A percentile compares a stretch with the other conserved stretches of the same genome.
Conservation (phyloP, 2,797 vertebrate species). For the Chiloscyllium punctatum region DNA sequence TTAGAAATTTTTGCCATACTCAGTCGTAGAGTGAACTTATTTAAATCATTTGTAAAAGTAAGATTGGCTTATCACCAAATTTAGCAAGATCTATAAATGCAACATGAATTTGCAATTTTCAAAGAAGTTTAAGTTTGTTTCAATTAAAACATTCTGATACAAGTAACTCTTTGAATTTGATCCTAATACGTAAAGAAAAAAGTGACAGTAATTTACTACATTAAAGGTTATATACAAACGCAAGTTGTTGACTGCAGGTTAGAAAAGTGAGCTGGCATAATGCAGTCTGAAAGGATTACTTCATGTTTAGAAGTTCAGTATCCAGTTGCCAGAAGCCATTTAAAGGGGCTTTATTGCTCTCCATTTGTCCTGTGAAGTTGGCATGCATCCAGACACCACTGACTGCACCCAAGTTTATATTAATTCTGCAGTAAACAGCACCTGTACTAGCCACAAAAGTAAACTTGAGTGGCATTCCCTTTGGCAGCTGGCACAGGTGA, state of each 20-base stretch:
- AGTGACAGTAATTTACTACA: background rate
- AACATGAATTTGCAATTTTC: background rate
- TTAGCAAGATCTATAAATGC: background rate
- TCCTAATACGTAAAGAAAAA: background rate
- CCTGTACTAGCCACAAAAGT: too few species aligned
- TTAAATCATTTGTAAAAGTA: constrained; percentile 20
- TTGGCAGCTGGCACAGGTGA: too few species aligned
- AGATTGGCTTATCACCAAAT: background rate
- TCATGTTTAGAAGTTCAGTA: background rate
- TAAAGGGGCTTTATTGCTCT: background rate
- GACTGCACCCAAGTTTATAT: too few species aligned
- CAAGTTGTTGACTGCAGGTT: background rate
- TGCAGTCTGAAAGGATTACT: background rate
- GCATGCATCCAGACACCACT: too few species aligned
- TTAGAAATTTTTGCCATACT: background rate
- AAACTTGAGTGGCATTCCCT: too few species aligned
- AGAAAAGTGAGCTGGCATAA: background rate
- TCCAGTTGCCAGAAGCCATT: background rate
- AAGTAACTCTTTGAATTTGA: background rate
- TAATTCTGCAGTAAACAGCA: too few species aligned
- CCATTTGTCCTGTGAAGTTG: background rate
- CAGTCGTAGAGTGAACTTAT: background rate
- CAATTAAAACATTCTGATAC: background rate
- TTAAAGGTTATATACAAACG: background rate
- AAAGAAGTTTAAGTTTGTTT: background rate